A percentile compares a stretch with the other conserved stretches of the same genome.
These are phyloP conservation scores for Mus pahari DNA, from an alignment of 2,113 vertebrate genomes.

Conservation along the genomic window DNA sequence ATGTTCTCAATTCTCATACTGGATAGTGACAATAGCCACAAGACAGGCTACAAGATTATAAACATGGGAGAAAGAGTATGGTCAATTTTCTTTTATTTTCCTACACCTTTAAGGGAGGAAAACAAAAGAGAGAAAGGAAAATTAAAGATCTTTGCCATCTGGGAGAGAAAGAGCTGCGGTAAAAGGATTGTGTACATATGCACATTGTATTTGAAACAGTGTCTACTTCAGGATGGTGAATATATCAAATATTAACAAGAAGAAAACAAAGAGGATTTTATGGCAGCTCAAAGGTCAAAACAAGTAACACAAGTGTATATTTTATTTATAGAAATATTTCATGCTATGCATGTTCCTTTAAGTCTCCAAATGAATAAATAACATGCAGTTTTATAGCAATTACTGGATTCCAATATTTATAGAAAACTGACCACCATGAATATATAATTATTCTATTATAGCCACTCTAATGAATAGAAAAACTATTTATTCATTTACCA, in stretches of 20 bases:
- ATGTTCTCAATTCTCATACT: background rate
- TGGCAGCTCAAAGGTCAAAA: background rate
- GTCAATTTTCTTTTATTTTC: background rate
- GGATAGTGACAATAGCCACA: background rate
- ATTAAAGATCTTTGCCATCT: background rate
- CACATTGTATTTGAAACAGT: background rate
- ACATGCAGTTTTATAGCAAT: slow-evolving; percentile 71
- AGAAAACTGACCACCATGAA: slow-evolving; percentile 80
- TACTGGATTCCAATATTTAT: slow-evolving; percentile 79
- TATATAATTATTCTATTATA: slow-evolving; percentile 81
- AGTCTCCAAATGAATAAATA: slow-evolving; percentile 73
- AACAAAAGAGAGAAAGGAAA: background rate
- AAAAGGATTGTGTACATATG: background rate
- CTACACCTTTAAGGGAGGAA: background rate
- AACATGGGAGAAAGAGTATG: background rate
- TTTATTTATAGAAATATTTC: slow-evolving; percentile 58
- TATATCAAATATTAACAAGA: background rate
- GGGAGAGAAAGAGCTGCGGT: background rate
- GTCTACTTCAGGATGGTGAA: background rate
- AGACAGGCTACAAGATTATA: background rate
- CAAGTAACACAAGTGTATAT: background rate
- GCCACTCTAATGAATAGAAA: slow-evolving; percentile 76
- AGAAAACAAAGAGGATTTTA: background rate
- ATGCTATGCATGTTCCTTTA: slow-evolving; percentile 69
- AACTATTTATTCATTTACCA: slow-evolving; percentile 71